These are phyloP conservation scores for Nephotettix cincticeps DNA, from an alignment of 1,140 invertebrate genomes.

Conservation along the genomic window DNA sequence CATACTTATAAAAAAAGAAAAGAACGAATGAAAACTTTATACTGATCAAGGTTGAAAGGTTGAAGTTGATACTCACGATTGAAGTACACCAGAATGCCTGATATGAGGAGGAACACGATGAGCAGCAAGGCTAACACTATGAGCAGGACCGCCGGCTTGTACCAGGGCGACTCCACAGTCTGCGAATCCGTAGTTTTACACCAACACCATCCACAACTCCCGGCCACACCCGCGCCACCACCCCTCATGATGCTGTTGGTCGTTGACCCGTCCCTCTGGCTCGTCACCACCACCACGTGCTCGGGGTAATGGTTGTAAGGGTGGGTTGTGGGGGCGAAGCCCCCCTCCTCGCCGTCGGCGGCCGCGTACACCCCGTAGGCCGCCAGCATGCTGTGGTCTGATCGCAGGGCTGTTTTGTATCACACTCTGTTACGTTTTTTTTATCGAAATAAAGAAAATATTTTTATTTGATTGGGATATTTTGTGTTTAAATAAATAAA, in stretches of 20 bases:
- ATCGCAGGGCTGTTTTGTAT: too few relatives aligned
- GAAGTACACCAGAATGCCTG: conserved; percentile 57
- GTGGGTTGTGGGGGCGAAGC: conserved; percentile 7
- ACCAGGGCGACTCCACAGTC: conserved; percentile 44
- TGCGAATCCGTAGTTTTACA: conserved; percentile 11
- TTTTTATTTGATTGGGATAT: too few relatives aligned
- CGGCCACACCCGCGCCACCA: background rate
- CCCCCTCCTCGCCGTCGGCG: background rate
- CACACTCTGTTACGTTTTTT: too few relatives aligned
- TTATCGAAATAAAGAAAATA: too few relatives aligned
- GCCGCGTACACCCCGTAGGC: conserved; percentile 30
- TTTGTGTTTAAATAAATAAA: too few relatives aligned
- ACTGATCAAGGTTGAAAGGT: too few relatives aligned
- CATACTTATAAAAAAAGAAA: too few relatives aligned
- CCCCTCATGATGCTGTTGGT: conserved; percentile 25
- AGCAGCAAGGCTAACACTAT: conserved; percentile 54
- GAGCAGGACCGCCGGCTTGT: conserved; percentile 54
- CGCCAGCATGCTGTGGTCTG: conserved; percentile 28
- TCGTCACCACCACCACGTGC: conserved; percentile 28
- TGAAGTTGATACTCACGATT: conserved; percentile 58
- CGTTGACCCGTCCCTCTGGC: conserved; percentile 29
- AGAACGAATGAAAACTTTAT: too few relatives aligned
- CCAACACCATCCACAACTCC: conserved; percentile 20
- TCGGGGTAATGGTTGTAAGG: conserved; percentile 7
- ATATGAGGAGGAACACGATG: conserved; percentile 56